Evolutionary conservation across 37 sponge, comb jelly and placozoan genomes (phyloP).

Genomic region (Axinella damicornis): DNA sequence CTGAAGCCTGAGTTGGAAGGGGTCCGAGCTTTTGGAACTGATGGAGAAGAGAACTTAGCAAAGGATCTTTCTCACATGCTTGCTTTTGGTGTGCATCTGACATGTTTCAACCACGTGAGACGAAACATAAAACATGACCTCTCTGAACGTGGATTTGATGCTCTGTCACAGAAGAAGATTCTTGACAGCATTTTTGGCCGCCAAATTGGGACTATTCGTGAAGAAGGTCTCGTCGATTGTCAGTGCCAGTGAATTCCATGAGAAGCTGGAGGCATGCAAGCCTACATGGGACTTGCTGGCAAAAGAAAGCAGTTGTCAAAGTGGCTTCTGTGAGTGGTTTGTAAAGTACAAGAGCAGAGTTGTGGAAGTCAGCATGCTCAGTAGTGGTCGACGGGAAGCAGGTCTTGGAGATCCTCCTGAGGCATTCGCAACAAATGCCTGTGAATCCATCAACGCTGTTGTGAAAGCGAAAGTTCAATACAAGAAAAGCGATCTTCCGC

Average conservation of each 20-base stretch:
- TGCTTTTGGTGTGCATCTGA: neutral
- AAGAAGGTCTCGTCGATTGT: slow-evolving; percentile 47
- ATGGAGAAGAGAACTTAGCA: slow-evolving; percentile 34
- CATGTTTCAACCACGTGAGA: neutral
- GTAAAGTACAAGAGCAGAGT: neutral
- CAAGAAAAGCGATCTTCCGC: slow-evolving; percentile 27
- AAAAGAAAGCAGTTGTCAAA: neutral
- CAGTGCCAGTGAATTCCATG: slow-evolving; percentile 10
- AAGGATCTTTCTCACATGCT: neutral
- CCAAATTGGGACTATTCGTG: slow-evolving; percentile 16
- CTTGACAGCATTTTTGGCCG: slow-evolving; percentile 33
- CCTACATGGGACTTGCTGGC: neutral
- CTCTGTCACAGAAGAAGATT: neutral
- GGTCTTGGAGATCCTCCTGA: slow-evolving; percentile 12
- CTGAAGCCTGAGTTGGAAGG: slow-evolving; percentile 27
- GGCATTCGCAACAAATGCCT: slow-evolving; percentile 12
- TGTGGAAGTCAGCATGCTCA: neutral
- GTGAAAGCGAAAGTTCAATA: slow-evolving; percentile 35
- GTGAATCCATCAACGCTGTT: slow-evolving; percentile 23
- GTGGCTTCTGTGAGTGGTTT: slow-evolving; percentile 40
- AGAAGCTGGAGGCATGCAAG: neutral
- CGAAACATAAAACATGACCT: neutral
- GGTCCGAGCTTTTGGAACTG: slow-evolving; percentile 51
- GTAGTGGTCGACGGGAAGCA: slow-evolving; percentile 4
- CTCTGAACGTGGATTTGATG: neutral